Base-by-base conservation (phyloP, 2,113 vertebrate species). In the Chaenocephalus aceratus region DNA sequence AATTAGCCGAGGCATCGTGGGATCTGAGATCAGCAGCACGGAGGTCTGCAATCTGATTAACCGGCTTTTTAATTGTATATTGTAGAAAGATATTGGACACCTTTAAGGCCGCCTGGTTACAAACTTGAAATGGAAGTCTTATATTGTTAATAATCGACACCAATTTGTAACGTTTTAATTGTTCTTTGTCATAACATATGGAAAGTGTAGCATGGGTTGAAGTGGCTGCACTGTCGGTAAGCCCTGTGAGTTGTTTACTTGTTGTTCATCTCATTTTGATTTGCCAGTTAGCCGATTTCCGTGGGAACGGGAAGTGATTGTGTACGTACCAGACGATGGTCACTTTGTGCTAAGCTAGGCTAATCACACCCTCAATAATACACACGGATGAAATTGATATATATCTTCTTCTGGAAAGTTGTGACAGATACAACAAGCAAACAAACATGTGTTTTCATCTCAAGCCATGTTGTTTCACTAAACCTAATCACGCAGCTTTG, bases 1-100 rank as follows among this genome's bases (percentile, higher is more conserved):
- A 82, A 79, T 79, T 68, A 68, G 67, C 44, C 26, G 54, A 72
- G 60, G 54, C 68, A 36, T 58, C 11, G 68, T 79, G 72, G 76
- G 83, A 73, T 53, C 52, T 6, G 51, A 10, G 34, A 76, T n/a
- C 58, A 49, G 48, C 57, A 56, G 41, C 58, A 26, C 3, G 26
- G 45, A 60, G 46, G 59, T 65, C 54, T 30, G 56, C 49, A 3
- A 11, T 41, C 14, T 2, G 5, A 15, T 51, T 41, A 51, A 66
- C 49, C 53, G 0, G 44, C 15, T 14, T 26, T 62, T 66, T 23
- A 44, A 41, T 71, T 1, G 0, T 41, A 54, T 10, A 18, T n/a
- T 14, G 0, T 18, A 13, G 58, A 14, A 62, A 62, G 30, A 45
- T 14, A 60, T 23, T 26, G 12, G 44, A 23, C 14, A 6, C 23